Evolutionary conservation across 2,888 invertebrate species (phyloP).

Genomic region (Ectobius pallidus): DNA sequence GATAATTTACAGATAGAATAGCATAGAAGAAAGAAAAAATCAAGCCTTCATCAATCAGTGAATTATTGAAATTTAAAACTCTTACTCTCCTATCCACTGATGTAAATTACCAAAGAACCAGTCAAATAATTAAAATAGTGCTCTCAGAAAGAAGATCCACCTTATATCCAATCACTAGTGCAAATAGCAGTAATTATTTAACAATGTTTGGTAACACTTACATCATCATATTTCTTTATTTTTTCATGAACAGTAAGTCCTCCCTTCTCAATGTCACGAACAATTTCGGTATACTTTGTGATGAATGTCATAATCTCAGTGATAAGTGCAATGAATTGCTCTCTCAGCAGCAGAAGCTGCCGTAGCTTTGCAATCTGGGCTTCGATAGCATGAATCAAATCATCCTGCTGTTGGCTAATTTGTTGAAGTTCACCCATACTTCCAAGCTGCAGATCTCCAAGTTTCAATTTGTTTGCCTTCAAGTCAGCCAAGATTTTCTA

Average conservation of each 20-base stretch:
- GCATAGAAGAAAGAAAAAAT: no score
- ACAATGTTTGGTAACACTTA: no score
- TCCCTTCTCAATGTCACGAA: slow-evolving; percentile 83
- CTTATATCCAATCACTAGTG: no score
- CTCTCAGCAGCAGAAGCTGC: slow-evolving; percentile 78
- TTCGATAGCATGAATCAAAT: slow-evolving; percentile 82
- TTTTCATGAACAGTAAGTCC: slow-evolving; percentile 84
- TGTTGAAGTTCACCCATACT: slow-evolving; percentile 80
- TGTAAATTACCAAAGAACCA: no score
- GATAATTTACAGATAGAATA: no score
- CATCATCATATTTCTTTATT: slow-evolving; percentile 85
- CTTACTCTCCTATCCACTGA: no score
- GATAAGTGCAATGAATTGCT: slow-evolving; percentile 86
- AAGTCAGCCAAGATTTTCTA: slow-evolving; percentile 73
- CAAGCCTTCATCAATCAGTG: no score
- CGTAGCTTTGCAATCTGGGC: slow-evolving; percentile 83
- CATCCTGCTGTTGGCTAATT: slow-evolving; percentile 81
- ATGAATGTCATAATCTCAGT: slow-evolving; percentile 89
- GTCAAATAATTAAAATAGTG: no score
- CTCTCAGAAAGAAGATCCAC: no score
- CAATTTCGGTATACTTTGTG: slow-evolving; percentile 82
- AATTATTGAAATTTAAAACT: no score
- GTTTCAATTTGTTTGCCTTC: slow-evolving; percentile 76
- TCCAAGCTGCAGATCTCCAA: slow-evolving; percentile 74
- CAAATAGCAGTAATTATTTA: no score